These are phyloP conservation scores for Tautogolabrus adspersus DNA, from an alignment of 2,113 vertebrate genomes.

Conservation along the genomic window DNA sequence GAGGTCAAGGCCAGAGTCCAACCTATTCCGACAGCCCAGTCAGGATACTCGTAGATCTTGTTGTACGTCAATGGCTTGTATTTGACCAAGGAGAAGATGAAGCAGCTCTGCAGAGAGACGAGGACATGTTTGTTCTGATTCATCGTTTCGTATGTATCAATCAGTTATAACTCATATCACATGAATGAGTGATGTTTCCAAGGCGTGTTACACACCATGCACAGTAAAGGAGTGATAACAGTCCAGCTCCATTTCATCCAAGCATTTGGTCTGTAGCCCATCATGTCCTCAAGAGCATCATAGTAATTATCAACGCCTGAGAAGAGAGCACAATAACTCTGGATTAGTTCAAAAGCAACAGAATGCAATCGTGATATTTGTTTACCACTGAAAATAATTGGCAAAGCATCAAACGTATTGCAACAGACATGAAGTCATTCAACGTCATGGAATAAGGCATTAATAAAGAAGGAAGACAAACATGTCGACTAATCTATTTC, in stretches of 20 bases:
- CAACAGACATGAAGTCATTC: too few species aligned
- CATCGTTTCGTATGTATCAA: too few species aligned
- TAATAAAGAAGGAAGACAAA: too few species aligned
- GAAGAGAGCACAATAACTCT: neutral
- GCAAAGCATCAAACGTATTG: too few species aligned
- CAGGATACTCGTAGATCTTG: slow-evolving; percentile 94
- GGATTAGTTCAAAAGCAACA: neutral
- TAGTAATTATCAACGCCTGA: slow-evolving; percentile 98
- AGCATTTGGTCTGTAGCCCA: slow-evolving; percentile 96
- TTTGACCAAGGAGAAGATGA: slow-evolving; percentile 97
- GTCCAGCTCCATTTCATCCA: slow-evolving; percentile 99
- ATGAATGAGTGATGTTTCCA: neutral
- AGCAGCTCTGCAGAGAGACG: slow-evolving; percentile 88
- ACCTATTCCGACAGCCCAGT: slow-evolving; percentile 94
- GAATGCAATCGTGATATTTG: neutral
- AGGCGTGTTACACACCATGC: slow-evolving; percentile 84
- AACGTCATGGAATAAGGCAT: too few species aligned
- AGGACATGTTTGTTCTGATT: neutral
- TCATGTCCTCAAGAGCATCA: slow-evolving; percentile 98
- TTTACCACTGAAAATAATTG: too few species aligned
- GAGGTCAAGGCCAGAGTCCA: slow-evolving; percentile 95
- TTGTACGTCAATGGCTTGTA: slow-evolving; percentile 98
- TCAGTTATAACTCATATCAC: too few species aligned
- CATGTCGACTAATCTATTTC: too few species aligned
- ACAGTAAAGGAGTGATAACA: slow-evolving; percentile 93